Evolutionary conservation across 2,113 vertebrate species (phyloP), one percentile per base, ranked within the genome.

Genomic region (Pseudonaja textilis): DNA sequence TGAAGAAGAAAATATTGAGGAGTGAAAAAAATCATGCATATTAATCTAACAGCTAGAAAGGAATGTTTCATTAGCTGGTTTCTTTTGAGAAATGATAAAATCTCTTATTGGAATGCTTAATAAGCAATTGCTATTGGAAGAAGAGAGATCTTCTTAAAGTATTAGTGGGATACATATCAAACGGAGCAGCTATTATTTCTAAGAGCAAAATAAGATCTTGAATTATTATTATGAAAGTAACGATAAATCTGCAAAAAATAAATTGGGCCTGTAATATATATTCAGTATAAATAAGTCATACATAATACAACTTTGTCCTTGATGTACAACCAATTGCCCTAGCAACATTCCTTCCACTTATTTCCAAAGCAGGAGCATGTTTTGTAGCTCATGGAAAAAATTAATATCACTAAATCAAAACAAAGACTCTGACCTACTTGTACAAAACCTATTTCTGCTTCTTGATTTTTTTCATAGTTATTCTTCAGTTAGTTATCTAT

Each of bases 91-190:
- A 85, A 91, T 22, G 47, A 56, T 86, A 0, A 61, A 23, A 94
- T 96, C 91, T 94, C 69, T 85, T 93, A 11, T 26, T 89, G 55
- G 90, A 89, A 54, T 26, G 2, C 88, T 93, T 74, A 59, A 87
- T 39, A 88, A 89, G 88, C 85, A 88, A 92, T 34, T 81, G 22
- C 34, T 2, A 34, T 12, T 42, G 29, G 8, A 45, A 54, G 57
- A 18, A 2, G 74, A 94, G 39, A 2, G 0, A 1, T 22, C 8
- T 87, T 74, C 81, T 47, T 39, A 47, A 45, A 23, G 25, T 7
- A 8, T 88, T 34, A 85, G 12, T 57, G 26, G 39, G 22, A 16
- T 18, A 1, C 14, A 26, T 18, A 22, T 74, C 69, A 7, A 20
- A 39, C 5, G 1, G 69, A 34, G 4, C 34, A 81, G 69, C 69